These are phyloP conservation scores for Platichthys stellatus DNA, from an alignment of 2,113 vertebrate species.

Conservation along the genomic window DNA sequence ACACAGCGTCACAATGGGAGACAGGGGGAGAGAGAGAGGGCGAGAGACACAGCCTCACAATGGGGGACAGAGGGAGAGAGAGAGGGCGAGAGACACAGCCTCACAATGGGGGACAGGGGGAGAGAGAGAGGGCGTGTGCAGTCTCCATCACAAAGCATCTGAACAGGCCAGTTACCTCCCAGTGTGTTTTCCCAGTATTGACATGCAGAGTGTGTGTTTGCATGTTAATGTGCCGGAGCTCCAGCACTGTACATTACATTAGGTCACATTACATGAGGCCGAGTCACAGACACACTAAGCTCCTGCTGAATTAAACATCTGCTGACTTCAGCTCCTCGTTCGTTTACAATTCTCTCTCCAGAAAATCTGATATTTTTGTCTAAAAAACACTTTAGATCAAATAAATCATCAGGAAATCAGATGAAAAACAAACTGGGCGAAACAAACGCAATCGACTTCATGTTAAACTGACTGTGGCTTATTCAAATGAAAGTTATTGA, in stretches of 20 bases:
- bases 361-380: too few relatives aligned
- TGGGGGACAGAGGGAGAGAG: too few relatives aligned
- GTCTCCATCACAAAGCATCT: constrained; percentile 58
- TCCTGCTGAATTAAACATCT: neutral
- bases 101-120: constrained; percentile 16
- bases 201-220: constrained; percentile 38
- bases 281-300: neutral
- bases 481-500: too few relatives aligned
- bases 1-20: constrained; percentile 35
- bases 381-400: too few relatives aligned
- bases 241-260: neutral
- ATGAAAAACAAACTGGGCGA: too few relatives aligned
- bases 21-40: neutral
- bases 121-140: constrained; percentile 16
- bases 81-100: constrained; percentile 33
- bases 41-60: too few relatives aligned
- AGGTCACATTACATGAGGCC: neutral
- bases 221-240: neutral
- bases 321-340: neutral
- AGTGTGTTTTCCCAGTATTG: constrained; percentile 26
- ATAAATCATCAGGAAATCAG: too few relatives aligned
- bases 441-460: too few relatives aligned
- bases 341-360: too few relatives aligned
- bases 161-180: constrained; percentile 21
- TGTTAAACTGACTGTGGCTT: too few relatives aligned